Evolutionary conservation across 2,888 invertebrate genomes (phyloP).

Genomic region (Drosophila colorata): DNA sequence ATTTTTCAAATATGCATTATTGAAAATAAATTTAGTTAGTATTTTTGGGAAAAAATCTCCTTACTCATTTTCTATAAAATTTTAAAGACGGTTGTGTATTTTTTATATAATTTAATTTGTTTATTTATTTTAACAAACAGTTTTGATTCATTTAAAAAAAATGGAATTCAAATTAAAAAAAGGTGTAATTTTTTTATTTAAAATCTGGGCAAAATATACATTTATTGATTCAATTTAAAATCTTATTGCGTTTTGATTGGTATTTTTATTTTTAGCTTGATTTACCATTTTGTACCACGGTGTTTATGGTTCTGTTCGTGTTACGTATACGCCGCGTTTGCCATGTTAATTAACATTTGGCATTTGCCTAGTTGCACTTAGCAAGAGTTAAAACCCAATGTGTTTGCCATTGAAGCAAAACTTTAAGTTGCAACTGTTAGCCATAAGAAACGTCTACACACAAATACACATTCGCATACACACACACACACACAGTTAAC

Average conservation of each 20-base stretch:
- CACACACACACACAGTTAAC: constrained; percentile 3
- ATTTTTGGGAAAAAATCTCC: too few species aligned
- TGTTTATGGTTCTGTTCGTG: background rate
- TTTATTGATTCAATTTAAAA: too few species aligned
- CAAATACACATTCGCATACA: background rate
- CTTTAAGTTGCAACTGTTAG: constrained; percentile 40
- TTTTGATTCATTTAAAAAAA: too few species aligned
- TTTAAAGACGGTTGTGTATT: too few species aligned
- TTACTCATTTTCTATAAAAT: too few species aligned
- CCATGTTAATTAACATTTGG: constrained; percentile 43
- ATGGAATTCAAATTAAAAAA: too few species aligned
- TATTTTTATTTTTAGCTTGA: background rate
- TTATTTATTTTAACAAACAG: too few species aligned
- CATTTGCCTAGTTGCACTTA: constrained; percentile 25
- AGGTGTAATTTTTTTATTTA: too few species aligned
- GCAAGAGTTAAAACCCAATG: constrained; percentile 19
- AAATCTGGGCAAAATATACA: too few species aligned
- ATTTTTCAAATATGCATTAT: too few species aligned
- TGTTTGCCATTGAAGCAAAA: background rate
- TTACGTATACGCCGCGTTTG: constrained; percentile 40
- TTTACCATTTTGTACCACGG: constrained; percentile 1
- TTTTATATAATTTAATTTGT: too few species aligned
- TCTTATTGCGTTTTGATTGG: background rate
- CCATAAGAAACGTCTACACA: constrained; percentile 40
- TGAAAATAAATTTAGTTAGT: too few species aligned